Conservation (phyloP, 1,140 invertebrate genomes). For the Parasteatoda tepidariorum region DNA sequence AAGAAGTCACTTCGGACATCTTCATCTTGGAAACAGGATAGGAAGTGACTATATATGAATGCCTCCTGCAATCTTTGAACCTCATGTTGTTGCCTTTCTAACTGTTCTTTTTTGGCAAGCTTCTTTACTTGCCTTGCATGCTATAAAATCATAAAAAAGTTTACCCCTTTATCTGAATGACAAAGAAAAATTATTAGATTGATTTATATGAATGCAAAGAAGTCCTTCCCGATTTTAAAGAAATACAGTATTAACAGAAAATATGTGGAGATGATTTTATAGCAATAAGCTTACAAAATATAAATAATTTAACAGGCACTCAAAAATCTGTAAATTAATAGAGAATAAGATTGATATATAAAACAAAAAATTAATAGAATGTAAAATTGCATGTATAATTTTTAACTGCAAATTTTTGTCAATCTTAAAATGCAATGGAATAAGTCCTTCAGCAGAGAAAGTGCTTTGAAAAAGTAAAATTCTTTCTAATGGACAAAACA, state of each 20-base stretch:
- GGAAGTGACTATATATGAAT: conserved; percentile 76
- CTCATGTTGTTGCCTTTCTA: conserved; percentile 76
- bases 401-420: too few relatives aligned
- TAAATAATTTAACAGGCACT: not conserved
- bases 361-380: too few relatives aligned
- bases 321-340: not conserved
- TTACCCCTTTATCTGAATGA: not conserved
- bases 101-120: conserved; percentile 79
- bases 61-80: conserved; percentile 74
- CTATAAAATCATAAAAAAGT: conserved; percentile 5
- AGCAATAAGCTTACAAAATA: not conserved
- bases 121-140: conserved; percentile 86
- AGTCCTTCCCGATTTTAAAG: too few relatives aligned
- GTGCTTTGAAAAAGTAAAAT: too few relatives aligned
- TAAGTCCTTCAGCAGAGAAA: too few relatives aligned
- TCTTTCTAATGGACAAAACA: too few relatives aligned
- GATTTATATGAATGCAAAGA: too few relatives aligned
- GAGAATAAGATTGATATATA: too few relatives aligned
- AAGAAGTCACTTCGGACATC: conserved; percentile 84
- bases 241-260: not conserved
- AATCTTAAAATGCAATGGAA: too few relatives aligned
- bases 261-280: not conserved
- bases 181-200: too few relatives aligned
- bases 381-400: too few relatives aligned
- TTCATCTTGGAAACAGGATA: conserved; percentile 80